A percentile compares a stretch with the other conserved stretches of the same genome.
Conservation (phyloP, 2,888 invertebrate species). For the Globia sparganii region DNA sequence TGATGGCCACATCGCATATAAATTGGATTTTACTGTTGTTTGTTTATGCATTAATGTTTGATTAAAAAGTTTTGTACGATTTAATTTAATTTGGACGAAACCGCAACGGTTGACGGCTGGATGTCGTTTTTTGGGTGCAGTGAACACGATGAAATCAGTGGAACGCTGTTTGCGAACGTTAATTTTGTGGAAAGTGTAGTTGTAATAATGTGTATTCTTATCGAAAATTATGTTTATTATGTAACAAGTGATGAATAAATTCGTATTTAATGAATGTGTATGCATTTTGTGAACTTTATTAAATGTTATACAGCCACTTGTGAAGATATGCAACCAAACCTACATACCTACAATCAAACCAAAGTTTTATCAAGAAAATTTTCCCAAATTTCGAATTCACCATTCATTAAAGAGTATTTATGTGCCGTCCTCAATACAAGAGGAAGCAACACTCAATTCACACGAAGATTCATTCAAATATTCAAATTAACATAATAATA, state of each 20-base stretch:
- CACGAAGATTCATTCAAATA: slow-evolving; percentile 72
- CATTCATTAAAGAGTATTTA: slow-evolving; percentile 66
- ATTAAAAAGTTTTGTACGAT: slow-evolving; percentile 66
- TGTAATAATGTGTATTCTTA: slow-evolving; percentile 5
- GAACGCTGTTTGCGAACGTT: slow-evolving; percentile 20
- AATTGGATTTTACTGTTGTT: slow-evolving; percentile 83
- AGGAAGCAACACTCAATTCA: slow-evolving; percentile 70
- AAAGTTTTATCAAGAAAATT: slow-evolving; percentile 18
- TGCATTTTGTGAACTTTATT: not conserved
- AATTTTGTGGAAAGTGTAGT: slow-evolving; percentile 25
- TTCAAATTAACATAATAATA: slow-evolving; percentile 69
- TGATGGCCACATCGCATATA: slow-evolving; percentile 87
- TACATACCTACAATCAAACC: slow-evolving; percentile 6
- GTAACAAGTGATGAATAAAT: not conserved
- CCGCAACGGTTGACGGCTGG: slow-evolving; percentile 38
- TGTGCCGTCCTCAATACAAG: slow-evolving; percentile 66
- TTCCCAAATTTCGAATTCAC: slow-evolving; percentile 50
- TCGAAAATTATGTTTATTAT: slow-evolving; percentile 1
- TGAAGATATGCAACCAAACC: slow-evolving; percentile 17
- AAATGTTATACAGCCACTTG: slow-evolving; percentile 6
- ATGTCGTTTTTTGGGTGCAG: slow-evolving; percentile 36
- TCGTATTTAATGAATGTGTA: not conserved
- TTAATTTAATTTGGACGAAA: slow-evolving; percentile 63
- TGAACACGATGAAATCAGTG: slow-evolving; percentile 42
- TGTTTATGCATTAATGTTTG: slow-evolving; percentile 78